Base-by-base conservation (phyloP, 2,113 vertebrate genomes). In the Pogona vitticeps region DNA sequence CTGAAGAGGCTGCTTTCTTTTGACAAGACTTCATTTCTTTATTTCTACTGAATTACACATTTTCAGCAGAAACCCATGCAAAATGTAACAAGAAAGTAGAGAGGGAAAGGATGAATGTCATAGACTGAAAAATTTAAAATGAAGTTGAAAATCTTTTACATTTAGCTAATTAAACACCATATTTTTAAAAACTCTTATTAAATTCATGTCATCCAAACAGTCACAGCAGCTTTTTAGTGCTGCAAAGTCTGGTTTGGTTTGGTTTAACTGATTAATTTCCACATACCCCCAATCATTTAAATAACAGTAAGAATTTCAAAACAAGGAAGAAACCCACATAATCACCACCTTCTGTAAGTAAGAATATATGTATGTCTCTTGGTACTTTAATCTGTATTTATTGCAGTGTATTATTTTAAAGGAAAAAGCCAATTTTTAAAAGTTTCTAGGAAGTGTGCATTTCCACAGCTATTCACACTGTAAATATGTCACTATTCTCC, bases 31-130 rank as follows among this genome's bases (percentile, higher is more conserved):
- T 84, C 65, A n/a, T 72, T 90, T 52, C 59, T 76, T 21, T 33
- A 8, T 59, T 86, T 84, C 80, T 90, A 67, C 52, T 33, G n/a
- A 88, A 83, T 20, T 40, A 52, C 77, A 90, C 79, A 85, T 80
- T 80, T 59, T 40, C 21, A 79, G 21, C 3, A 40, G 40, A 31
- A 72, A 79, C 85, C 38, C 23, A 72, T 42, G 14, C 3, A 79
- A 0, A 86, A 18, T 46, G 86, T 76, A 85, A 83, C 6, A 17
- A 1, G 31, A 6, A 0, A 0, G 36, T 17, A 58, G 18, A 28
- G 58, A 28, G 46, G 36, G 63, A 65, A 63, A 81, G 14, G 26
- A 52, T 20, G 46, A 78, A 67, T 28, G 31, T 10, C 15, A 58
- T 52, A n/a, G 6, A 3, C 28, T 77, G 10, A 52, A 28, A 28